Evolutionary conservation across 2,797 vertebrate species (phyloP).

Genomic region (Sebastes glaucus): DNA sequence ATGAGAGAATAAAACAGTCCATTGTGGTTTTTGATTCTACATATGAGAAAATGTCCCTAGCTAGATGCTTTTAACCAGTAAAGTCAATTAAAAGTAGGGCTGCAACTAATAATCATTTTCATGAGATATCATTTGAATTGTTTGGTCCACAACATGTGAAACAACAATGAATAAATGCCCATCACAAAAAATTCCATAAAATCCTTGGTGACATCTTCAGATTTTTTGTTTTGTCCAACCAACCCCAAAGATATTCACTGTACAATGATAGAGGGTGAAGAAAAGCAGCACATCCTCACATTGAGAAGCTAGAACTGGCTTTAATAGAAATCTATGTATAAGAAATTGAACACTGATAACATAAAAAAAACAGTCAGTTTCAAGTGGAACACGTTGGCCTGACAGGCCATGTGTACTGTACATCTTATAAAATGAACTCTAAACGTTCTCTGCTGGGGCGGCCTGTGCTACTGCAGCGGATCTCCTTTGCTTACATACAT

Average conservation of each 20-base stretch:
- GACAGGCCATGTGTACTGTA: not conserved
- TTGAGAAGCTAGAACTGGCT: not conserved
- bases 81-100: not conserved
- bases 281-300: not conserved
- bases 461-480: not conserved
- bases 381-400: no score
- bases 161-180: not conserved
- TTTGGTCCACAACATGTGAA: not conserved
- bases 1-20: not conserved
- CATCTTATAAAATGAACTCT: not conserved
- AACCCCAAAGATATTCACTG: not conserved
- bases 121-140: no score
- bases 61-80: not conserved
- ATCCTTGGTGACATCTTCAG: not conserved
- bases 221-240: not conserved
- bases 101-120: not conserved
- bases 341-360: not conserved
- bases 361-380: no score
- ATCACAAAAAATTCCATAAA: not conserved
- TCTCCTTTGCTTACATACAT: slow-evolving; percentile 42
- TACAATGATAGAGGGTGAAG: not conserved
- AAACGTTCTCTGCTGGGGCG: not conserved
- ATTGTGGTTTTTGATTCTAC: not conserved
- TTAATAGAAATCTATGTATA: not conserved
- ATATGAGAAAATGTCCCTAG: not conserved